Percentiles rank a stretch among this genome's conserved stretches.
Evolutionary conservation across 1,140 invertebrate species (phyloP).

Genomic region (Andrena cerasifolii): DNA sequence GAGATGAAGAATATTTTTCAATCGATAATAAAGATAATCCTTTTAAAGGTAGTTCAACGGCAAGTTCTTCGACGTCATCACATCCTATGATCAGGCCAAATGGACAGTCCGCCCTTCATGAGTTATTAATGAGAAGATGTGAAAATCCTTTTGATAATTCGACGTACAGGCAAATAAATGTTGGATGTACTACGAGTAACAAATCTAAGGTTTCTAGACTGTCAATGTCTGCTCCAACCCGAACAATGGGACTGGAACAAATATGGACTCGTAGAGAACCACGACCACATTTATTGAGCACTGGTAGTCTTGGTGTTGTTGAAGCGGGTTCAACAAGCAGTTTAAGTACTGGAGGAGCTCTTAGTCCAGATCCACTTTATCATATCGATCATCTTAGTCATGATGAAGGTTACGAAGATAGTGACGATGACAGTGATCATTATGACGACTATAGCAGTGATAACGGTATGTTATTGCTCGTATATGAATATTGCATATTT

Average conservation of each 20-base stretch:
- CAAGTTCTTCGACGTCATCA: conserved; percentile 79
- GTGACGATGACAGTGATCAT: conserved; percentile 91
- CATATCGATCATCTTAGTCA: conserved; percentile 91
- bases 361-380: conserved; percentile 87
- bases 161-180: conserved; percentile 75
- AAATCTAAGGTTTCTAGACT: conserved; percentile 85
- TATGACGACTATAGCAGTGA: conserved; percentile 93
- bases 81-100: conserved; percentile 68
- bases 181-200: conserved; percentile 74
- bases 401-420: conserved; percentile 89
- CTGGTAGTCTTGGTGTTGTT: conserved; percentile 87
- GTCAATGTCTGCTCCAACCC: conserved; percentile 92
- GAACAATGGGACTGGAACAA: conserved; percentile 88
- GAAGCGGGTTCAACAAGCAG: conserved; percentile 95
- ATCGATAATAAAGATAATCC: conserved; percentile 13
- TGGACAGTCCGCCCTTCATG: conserved; percentile 84
- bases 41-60: conserved; percentile 77
- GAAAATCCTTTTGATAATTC: conserved; percentile 80
- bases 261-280: conserved; percentile 93
- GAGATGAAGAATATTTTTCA: not conserved
- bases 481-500: conserved; percentile 8
- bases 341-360: conserved; percentile 90
- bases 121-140: conserved; percentile 85
- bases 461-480: conserved; percentile 83
- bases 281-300: conserved; percentile 91